Evolutionary conservation across 2,888 invertebrate species (phyloP).

Genomic region (Carterocephalus palaemon): DNA sequence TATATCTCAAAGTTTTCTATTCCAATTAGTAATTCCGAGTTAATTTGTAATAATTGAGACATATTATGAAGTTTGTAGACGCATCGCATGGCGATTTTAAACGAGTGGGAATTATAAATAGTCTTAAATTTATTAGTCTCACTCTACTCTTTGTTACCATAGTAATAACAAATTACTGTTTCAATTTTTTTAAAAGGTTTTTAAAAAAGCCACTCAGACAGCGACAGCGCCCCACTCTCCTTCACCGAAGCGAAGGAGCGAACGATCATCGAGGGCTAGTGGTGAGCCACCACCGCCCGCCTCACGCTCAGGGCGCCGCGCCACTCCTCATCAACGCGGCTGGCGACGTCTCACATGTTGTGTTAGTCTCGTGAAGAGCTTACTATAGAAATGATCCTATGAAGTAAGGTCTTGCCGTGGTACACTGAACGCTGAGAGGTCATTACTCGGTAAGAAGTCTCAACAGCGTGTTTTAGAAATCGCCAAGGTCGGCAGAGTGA

Average conservation of each 20-base stretch:
- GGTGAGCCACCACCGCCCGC: constrained; percentile 33
- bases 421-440: too few species aligned
- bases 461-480: background rate
- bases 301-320: constrained; percentile 42
- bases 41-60: too few species aligned
- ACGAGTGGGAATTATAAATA: too few species aligned
- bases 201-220: constrained; percentile 38
- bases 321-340: constrained; percentile 44
- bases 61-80: too few species aligned
- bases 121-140: too few species aligned
- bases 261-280: constrained; percentile 48
- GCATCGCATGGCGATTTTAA: too few species aligned
- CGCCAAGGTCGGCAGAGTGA: background rate
- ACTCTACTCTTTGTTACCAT: too few species aligned
- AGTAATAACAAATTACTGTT: too few species aligned
- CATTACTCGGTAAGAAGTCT: constrained; percentile 34
- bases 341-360: constrained; percentile 39
- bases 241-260: constrained; percentile 28
- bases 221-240: constrained; percentile 40
- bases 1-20: too few species aligned
- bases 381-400: constrained; percentile 47
- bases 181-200: too few species aligned
- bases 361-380: constrained; percentile 44
- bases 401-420: too few species aligned
- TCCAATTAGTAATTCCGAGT: too few species aligned